Conservation (phyloP, 2,888 invertebrate genomes). For the Cactoblastis cactorum region DNA sequence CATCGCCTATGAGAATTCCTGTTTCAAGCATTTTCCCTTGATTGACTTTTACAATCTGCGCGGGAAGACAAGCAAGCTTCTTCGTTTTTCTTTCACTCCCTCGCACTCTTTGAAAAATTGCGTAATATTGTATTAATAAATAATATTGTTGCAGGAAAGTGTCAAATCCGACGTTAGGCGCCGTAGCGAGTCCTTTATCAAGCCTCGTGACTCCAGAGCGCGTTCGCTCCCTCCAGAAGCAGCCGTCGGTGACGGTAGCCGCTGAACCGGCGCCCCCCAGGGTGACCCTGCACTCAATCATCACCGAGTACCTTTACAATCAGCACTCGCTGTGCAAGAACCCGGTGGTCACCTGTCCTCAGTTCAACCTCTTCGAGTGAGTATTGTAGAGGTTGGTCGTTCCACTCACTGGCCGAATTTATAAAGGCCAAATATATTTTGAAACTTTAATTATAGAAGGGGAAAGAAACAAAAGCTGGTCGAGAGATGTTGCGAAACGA, state of each 20-base stretch:
- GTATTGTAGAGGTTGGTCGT: conserved; percentile 37
- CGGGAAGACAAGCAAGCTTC: not conserved
- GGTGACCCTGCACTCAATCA: conserved; percentile 92
- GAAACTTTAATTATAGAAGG: too few relatives aligned
- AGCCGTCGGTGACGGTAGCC: conserved; percentile 41
- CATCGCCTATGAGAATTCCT: too few relatives aligned
- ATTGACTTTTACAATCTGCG: too few relatives aligned
- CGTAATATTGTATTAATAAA: too few relatives aligned
- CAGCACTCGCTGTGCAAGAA: conserved; percentile 99
- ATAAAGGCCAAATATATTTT: too few relatives aligned
- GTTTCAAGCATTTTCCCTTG: too few relatives aligned
- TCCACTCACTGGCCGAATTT: too few relatives aligned
- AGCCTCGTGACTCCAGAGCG: conserved; percentile 31
- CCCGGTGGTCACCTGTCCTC: conserved; percentile 98
- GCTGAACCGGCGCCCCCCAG: conserved; percentile 59
- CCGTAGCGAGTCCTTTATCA: conserved; percentile 19
- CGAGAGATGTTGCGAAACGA: too few relatives aligned
- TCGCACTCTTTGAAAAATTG: too few relatives aligned
- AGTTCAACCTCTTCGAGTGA: conserved; percentile 94
- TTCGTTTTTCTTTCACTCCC: too few relatives aligned
- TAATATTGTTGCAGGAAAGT: conserved; percentile 42
- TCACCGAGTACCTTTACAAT: conserved; percentile 97
- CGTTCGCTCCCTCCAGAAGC: conserved; percentile 77
- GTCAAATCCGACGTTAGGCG: conserved; percentile 30
- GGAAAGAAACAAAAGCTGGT: too few relatives aligned